These are phyloP conservation scores for Penaeus monodon DNA, from an alignment of 2,888 invertebrate species.

Conservation along the genomic window DNA sequence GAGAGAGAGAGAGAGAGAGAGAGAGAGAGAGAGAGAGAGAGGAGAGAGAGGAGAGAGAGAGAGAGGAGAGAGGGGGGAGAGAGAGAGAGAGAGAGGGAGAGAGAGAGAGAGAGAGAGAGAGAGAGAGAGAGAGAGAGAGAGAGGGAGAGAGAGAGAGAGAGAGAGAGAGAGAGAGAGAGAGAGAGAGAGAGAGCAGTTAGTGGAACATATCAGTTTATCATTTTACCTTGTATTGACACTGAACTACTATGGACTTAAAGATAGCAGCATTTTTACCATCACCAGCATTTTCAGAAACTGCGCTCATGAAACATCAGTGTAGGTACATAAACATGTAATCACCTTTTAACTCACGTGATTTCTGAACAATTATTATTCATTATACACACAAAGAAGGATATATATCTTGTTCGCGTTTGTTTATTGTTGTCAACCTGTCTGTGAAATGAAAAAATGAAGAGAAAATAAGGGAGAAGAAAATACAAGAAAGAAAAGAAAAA, in stretches of 20 bases:
- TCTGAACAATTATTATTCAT: no score
- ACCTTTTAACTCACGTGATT: no score
- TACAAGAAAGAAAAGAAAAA: no score
- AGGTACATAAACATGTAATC: no score
- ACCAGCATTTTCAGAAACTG: no score
- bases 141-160: not conserved
- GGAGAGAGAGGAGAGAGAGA: constrained; percentile 25
- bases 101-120: constrained; percentile 27
- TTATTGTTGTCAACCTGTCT: no score
- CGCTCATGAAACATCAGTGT: no score
- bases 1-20: constrained; percentile 6
- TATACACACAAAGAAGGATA: no score
- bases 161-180: not conserved
- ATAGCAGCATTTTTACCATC: no score
- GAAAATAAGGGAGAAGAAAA: no score
- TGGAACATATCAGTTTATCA: not conserved
- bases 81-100: not conserved
- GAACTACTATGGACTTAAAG: not conserved
- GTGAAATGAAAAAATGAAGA: no score
- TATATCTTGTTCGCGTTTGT: no score
- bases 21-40: constrained; percentile 27
- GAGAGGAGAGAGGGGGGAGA: not conserved
- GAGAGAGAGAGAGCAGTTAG: not conserved
- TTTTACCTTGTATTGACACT: not conserved
- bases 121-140: constrained; percentile 25